A percentile compares a stretch with the other conserved stretches of the same genome.
phyloP scores from a whole-genome alignment of 2,888 invertebrate genomes.

The Marasmarcha lunaedactyla region DNA sequence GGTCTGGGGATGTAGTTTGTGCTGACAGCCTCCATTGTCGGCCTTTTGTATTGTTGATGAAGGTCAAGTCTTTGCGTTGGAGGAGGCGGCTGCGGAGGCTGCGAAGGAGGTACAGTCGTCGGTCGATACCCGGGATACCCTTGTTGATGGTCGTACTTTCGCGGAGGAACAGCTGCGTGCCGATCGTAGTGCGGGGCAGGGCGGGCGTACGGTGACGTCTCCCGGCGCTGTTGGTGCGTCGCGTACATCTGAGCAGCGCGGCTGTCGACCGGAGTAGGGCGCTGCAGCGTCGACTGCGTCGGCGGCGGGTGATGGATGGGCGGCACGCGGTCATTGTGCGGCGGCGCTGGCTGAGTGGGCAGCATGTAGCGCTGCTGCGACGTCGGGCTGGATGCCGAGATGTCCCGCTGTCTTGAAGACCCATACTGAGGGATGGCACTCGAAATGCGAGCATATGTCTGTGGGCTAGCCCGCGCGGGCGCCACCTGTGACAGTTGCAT shows the following conservation, averaged over 20 bases:
- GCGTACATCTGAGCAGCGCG: conserved; percentile 39
- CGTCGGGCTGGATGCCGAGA: conserved; percentile 39
- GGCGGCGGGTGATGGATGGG: conserved; percentile 57
- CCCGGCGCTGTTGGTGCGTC: conserved; percentile 38
- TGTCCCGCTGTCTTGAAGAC: conserved; percentile 40
- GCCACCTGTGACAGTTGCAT: conserved; percentile 39
- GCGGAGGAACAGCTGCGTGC: conserved; percentile 36
- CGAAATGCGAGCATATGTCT: conserved; percentile 48
- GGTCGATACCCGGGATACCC: conserved; percentile 56
- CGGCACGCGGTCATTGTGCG: conserved; percentile 57
- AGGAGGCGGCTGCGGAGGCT: conserved; percentile 33
- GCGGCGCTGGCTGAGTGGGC: conserved; percentile 34
- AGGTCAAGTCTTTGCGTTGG: conserved; percentile 40
- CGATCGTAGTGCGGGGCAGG: conserved; percentile 45
- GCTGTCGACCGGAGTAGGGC: conserved; percentile 30
- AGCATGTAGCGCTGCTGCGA: conserved; percentile 43
- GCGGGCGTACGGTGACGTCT: conserved; percentile 41
- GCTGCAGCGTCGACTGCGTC: conserved; percentile 29
- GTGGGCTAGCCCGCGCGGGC: conserved; percentile 45
- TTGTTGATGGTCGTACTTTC: conserved; percentile 58
- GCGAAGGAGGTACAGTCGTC: conserved; percentile 18
- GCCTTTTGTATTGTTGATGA: conserved; percentile 47
- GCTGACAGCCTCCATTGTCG: conserved; percentile 33
- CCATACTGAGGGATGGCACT: conserved; percentile 47
- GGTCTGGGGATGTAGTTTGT: conserved; percentile 39